Percentiles rank a stretch among this genome's conserved stretches.
phyloP scores from a whole-genome alignment of 2,113 vertebrate species.

The Xyrauchen texanus region DNA sequence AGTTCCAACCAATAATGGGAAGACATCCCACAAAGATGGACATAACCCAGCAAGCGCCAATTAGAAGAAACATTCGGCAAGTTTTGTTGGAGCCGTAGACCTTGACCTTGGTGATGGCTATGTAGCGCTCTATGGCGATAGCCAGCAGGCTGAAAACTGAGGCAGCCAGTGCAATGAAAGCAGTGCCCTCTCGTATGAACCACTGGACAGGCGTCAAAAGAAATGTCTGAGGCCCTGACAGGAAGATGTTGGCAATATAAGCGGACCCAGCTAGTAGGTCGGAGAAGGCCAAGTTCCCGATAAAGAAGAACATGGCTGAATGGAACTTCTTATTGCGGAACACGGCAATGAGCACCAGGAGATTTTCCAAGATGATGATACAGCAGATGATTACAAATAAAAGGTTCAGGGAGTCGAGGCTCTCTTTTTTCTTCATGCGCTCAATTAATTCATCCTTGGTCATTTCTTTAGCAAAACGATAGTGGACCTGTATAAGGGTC shows the following conservation, averaged over 20 bases:
- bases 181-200: slow-evolving; percentile 92
- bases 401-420: slow-evolving; percentile 63
- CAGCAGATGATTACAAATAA: slow-evolving; percentile 84
- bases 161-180: slow-evolving; percentile 88
- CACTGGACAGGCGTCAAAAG: slow-evolving; percentile 83
- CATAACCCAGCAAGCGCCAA: slow-evolving; percentile 89
- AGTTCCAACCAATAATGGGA: slow-evolving; percentile 97
- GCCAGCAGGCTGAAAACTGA: slow-evolving; percentile 93
- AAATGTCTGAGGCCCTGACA: slow-evolving; percentile 84
- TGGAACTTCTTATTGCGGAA: slow-evolving; percentile 93
- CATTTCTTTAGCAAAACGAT: slow-evolving; percentile 80
- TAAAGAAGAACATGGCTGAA: slow-evolving; percentile 95
- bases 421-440: not conserved
- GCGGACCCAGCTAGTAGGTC: slow-evolving; percentile 88
- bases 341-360: slow-evolving; percentile 87
- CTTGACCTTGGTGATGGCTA: slow-evolving; percentile 91
- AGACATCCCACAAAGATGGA: slow-evolving; percentile 85
- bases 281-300: slow-evolving; percentile 91
- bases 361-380: slow-evolving; percentile 90
- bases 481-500: slow-evolving; percentile 80
- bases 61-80: slow-evolving; percentile 92
- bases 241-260: slow-evolving; percentile 87
- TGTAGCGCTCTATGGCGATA: slow-evolving; percentile 92
- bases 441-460: slow-evolving; percentile 25
- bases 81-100: slow-evolving; percentile 85